Evolutionary conservation across 2,797 vertebrate genomes (phyloP), one percentile per base, ranked within the genome.

Genomic region (Chrosomus eos): DNA sequence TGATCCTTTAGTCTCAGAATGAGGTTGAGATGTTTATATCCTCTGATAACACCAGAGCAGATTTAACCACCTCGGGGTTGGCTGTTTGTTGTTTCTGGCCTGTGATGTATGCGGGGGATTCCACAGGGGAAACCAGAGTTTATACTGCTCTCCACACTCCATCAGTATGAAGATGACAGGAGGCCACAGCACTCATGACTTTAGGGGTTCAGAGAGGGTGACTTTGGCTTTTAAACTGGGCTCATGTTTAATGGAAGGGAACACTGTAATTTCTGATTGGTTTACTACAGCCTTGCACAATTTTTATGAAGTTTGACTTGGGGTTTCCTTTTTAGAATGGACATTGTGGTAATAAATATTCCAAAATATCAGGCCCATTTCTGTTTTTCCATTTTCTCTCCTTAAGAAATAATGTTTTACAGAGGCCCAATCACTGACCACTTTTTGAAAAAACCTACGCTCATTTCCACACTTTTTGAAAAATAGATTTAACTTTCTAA

Each of bases 71-170:
- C 70, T 84, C 67, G 48, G 74, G 70, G 68, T 79, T 64, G 28
- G 9, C 40, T 72, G 64, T 85, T 85, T 87, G 60, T 88, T 85
- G 64, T 68, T 87, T 33, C 80, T 82, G 88, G 68, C 70, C 68
- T 74, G 28, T 86, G 66, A 87, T 84, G 48, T 76, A 85, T 86
- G 67, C 3, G 58, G 67, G 64, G 58, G 26, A 77, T 84, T 66
- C 75, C 40, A 62, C 68, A 40, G 38, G 80, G 74, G 74, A 79
- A 40, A 8, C 58, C 82, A 60, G 40, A 82, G 75, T 86, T 86
- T 79, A 87, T 84, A 77, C 21, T 38, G 45, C 58, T 82, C 66
- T 70, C 33, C 71, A 75, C 68, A 72, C 26, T 88, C 67, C 66
- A 73, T 87, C 83, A 82, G 51, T 85, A 85, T 31, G 19, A 8